phyloP scores from a whole-genome alignment of 2,113 vertebrate species.

The Martes martes region DNA sequence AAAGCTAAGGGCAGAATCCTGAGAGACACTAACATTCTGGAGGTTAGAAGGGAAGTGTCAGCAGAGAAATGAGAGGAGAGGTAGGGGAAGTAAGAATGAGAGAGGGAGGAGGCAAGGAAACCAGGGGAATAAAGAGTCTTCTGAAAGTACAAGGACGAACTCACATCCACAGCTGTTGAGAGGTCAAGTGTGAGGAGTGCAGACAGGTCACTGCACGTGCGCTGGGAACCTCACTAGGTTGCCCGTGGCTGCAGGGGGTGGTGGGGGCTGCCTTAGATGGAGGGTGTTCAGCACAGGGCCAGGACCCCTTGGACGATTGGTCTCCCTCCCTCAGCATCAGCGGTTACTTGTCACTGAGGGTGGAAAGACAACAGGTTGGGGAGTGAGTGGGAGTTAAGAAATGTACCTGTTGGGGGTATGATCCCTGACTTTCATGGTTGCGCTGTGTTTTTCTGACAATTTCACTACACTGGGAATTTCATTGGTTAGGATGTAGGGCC shows the following conservation, averaged over 20 bases:
- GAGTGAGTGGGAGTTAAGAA: background rate
- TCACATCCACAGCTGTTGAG: background rate
- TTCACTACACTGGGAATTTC: background rate
- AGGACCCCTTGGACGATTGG: accelerated
- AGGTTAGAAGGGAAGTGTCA: background rate
- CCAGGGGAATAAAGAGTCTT: background rate
- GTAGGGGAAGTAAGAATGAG: background rate
- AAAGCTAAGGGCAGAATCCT: background rate
- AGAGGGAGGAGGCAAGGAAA: background rate
- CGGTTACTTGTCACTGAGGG: background rate
- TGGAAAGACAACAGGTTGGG: background rate
- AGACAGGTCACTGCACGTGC: background rate
- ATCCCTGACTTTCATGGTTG: background rate
- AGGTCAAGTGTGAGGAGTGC: background rate
- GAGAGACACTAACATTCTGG: background rate
- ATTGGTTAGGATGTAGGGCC: background rate
- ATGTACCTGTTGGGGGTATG: background rate
- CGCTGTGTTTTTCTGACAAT: background rate
- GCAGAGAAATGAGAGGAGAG: background rate
- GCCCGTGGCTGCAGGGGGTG: too few relatives aligned
- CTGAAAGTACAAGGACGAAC: accelerated
- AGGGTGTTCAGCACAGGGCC: background rate
- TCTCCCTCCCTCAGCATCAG: too few relatives aligned
- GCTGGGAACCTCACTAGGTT: background rate
- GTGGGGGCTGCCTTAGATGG: background rate